A percentile compares a stretch with the other conserved stretches of the same genome.
phyloP scores from a whole-genome alignment of 1,140 invertebrate species.

The Bombus confusus region DNA sequence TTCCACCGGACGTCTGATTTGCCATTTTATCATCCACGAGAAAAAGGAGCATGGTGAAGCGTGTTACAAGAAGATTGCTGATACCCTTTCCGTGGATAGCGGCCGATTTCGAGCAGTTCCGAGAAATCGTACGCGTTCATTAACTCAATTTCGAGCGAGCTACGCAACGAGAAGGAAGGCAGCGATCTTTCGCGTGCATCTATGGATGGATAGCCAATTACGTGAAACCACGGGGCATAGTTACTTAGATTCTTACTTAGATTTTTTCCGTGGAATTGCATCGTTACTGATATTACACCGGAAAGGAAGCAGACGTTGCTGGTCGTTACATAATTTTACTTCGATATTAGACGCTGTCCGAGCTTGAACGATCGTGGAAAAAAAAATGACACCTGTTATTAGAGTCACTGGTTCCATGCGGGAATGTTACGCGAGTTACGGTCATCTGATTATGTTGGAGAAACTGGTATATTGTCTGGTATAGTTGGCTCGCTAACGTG shows the following conservation, averaged over 20 bases:
- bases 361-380: background rate
- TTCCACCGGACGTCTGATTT: background rate
- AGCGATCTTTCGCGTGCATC: slow-evolving; percentile 12
- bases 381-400: background rate
- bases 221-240: background rate
- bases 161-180: slow-evolving; percentile 7
- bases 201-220: slow-evolving; percentile 7
- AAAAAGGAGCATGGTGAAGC: background rate
- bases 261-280: background rate
- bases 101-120: background rate
- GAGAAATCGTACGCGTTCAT: background rate
- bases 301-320: background rate
- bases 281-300: background rate
- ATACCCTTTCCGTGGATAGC: background rate
- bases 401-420: background rate
- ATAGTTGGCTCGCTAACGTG: background rate
- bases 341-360: background rate
- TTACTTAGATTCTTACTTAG: background rate
- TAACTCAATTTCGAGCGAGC: background rate
- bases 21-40: background rate
- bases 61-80: background rate
- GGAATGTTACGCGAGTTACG: background rate
- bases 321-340: background rate
- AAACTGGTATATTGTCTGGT: background rate
- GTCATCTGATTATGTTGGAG: background rate